These are phyloP conservation scores for Marisa cornuarietis DNA, from an alignment of 1,140 invertebrate genomes.

Conservation along the genomic window DNA sequence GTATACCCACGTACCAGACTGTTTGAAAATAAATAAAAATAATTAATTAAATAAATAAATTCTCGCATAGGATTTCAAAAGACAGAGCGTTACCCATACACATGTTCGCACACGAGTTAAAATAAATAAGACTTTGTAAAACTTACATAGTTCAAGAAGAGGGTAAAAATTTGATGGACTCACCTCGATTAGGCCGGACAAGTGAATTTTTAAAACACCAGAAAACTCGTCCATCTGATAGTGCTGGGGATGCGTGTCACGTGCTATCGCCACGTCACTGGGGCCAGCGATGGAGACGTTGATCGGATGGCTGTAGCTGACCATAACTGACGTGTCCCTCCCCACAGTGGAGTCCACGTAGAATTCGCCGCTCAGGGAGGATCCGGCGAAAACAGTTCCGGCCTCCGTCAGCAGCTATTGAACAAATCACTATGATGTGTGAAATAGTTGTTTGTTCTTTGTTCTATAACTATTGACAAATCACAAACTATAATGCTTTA, in stretches of 20 bases:
- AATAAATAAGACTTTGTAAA: not conserved
- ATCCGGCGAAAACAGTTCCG: not conserved
- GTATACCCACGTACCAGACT: constrained; percentile 29
- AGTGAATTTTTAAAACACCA: constrained; percentile 22
- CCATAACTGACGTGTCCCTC: constrained; percentile 32
- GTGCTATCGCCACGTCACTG: constrained; percentile 16
- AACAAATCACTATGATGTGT: not conserved
- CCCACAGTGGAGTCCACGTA: constrained; percentile 38
- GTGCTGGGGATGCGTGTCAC: constrained; percentile 8
- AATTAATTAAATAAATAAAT: no score
- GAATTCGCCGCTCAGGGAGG: constrained; percentile 24
- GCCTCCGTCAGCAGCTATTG: constrained; percentile 29
- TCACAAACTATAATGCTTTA: no score
- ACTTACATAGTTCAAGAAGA: not conserved
- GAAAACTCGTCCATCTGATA: constrained; percentile 24
- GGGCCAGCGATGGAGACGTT: constrained; percentile 26
- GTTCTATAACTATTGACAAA: no score
- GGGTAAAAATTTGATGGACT: not conserved
- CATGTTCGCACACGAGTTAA: no score
- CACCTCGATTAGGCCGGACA: constrained; percentile 25
- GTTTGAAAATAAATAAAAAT: no score
- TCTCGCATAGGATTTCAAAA: not conserved
- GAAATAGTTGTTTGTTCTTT: no score
- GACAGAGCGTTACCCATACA: not conserved
- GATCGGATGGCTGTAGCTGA: constrained; percentile 29